Conservation (phyloP, 2,113 vertebrate species). For the Vulpes ferrilata region DNA sequence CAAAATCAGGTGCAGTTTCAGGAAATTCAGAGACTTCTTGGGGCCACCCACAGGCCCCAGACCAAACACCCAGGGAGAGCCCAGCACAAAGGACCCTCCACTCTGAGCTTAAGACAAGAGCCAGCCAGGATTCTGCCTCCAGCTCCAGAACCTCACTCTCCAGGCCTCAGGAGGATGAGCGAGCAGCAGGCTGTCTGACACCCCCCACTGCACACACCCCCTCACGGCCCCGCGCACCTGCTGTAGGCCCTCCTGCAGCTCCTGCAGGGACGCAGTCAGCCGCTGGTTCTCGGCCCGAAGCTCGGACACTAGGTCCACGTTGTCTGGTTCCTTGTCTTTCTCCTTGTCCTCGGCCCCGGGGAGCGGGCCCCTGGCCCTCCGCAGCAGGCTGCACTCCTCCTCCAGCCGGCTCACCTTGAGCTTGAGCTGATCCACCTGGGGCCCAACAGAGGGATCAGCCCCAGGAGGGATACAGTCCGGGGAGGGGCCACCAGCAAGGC, state of each 20-base stretch:
- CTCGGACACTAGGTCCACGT: constrained; percentile 71
- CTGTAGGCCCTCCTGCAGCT: constrained; percentile 87
- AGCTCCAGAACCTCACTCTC: background rate
- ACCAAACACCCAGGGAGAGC: background rate
- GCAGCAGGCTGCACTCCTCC: constrained; percentile 80
- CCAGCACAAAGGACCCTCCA: accelerated
- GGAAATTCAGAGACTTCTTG: background rate
- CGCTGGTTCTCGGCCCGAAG: constrained; percentile 89
- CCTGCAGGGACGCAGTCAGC: constrained; percentile 83
- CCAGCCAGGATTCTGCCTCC: background rate
- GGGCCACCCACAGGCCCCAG: background rate
- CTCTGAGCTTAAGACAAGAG: background rate
- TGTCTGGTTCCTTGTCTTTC: constrained; percentile 66
- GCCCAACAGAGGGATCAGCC: background rate
- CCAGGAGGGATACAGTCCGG: background rate
- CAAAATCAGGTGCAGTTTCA: background rate
- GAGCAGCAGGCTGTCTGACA: background rate
- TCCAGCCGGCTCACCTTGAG: constrained; percentile 89
- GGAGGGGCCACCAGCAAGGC: background rate
- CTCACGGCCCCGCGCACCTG: constrained; percentile 80
- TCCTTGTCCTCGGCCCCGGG: constrained; percentile 48
- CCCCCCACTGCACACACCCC: accelerated
- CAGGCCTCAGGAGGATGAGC: background rate
- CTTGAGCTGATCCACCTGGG: constrained; percentile 95
- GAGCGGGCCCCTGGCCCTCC: background rate